Base-by-base conservation (phyloP, 2,888 invertebrate species). In the Patella ulyssiponensis region DNA sequence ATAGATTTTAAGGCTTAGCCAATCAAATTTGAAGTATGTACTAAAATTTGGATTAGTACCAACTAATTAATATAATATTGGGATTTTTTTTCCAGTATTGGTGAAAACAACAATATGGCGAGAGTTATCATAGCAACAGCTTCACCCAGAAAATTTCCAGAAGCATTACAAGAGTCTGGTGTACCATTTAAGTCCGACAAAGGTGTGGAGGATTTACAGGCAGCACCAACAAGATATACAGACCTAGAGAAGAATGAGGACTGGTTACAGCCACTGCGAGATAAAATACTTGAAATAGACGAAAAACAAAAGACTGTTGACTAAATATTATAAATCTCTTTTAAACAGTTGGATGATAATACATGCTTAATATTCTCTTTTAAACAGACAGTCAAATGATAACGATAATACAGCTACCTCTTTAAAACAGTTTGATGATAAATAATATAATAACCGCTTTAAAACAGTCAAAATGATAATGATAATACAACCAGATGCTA, bases 121-220 rank as follows among this genome's bases (percentile, higher is more conserved):
- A 77, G 82, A 23, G 88, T 92, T 17, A 89, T 90, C 69, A 81
- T 92, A 53, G 90, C 92, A 2, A 92, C 92, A 27, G 92, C 92
- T 3, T 92, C 92, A 3, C 90, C 92, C 3, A 87, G 86, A 20
- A 92, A 92, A 82, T 92, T 92, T 82, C 87, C 86, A 20, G 92
- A 92, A 79, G 90, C 90, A 33, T 83, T 90, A 4, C 71, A 75
- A 54, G 85, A 86, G 51, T 90, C 91, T 9, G 90, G 90, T 53
- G 81, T 92, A 9, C 77, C 82, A 53, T 72, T 78, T 77, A 76
- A 78, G n/a, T 74, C 82, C 14, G 78, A 85, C 1, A 84, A 83
- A 51, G 70, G 69, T 2, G 82, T 89, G 5, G 76, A 82, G 69
- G 76, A 83, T 20, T 80, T 91, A 51, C 72, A 81, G 58, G 58